Evolutionary conservation across 2,888 invertebrate genomes (phyloP), one percentile per base, ranked within the genome.

Genomic region (Enchytraeus crypticus): DNA sequence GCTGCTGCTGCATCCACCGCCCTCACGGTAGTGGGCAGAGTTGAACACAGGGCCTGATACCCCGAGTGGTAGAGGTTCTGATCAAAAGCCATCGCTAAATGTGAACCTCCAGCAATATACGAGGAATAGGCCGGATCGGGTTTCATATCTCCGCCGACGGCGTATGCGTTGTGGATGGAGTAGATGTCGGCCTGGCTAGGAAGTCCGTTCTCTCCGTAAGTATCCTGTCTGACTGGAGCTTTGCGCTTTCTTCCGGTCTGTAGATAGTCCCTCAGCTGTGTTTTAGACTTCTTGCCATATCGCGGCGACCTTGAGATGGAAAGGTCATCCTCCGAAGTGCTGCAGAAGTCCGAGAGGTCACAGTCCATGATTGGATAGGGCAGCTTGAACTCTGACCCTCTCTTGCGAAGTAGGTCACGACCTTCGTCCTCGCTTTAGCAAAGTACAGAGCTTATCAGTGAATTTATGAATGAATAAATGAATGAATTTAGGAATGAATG

Each of bases 331-430:
- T 74, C 74, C 1, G 72, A 70, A 63, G 77, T 74, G 8, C 70
- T 66, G 61, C 75, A 73, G n/a, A 71, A 67, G 59, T 76, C 75
- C 61, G 76, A 71, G 58, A 76, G 74, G 47, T 77, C 71, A 66
- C 66, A 56, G 71, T 79, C 74, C 57, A 88, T 58, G 86, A 86
- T 57, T 85, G 96, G 84, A 81, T 97, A 97, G 77, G 95, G 95
- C 60, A 92, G 92, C 84, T 97, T 96, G 81, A 96, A 97, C 81
- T 97, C 96, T 90, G 95, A 95, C 5, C 96, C 97, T 68, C 98
- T 85, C 80, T 99, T 98, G 38, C 96, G 96, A 54, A 97, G 84
- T 64, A 98, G 82, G 81, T 97, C 97, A 67, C 92, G 86, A 14
- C 98, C 98, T 83, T 98, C 98, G 81, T 98, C 98, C 78, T 98